phyloP scores from a whole-genome alignment of 1,140 invertebrate genomes.

The Drosophila lacertosa region DNA sequence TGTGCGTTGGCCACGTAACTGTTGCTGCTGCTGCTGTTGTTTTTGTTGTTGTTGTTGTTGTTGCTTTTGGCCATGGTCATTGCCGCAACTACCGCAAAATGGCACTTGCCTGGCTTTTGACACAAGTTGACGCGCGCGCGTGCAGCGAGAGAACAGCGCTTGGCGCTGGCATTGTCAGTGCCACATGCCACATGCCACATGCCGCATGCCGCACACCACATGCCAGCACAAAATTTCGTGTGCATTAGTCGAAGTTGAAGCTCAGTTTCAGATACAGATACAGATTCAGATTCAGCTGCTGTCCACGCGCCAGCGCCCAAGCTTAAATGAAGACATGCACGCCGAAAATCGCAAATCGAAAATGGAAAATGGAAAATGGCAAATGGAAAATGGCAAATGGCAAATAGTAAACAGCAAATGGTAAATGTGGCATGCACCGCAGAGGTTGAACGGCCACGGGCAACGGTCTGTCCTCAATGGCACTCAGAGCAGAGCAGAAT shows the following conservation, averaged over 20 bases:
- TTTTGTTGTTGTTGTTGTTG: slow-evolving; percentile 3
- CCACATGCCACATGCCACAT: slow-evolving; percentile 21
- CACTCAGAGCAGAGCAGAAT: slow-evolving; percentile 32
- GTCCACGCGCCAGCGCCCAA: slow-evolving; percentile 54
- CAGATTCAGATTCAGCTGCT: slow-evolving; percentile 5
- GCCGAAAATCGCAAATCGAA: slow-evolving; percentile 27
- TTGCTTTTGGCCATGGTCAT: slow-evolving; percentile 44
- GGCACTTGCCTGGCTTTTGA: slow-evolving; percentile 75
- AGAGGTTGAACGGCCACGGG: slow-evolving; percentile 21
- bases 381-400: slow-evolving; percentile 31
- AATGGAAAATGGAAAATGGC: slow-evolving; percentile 17
- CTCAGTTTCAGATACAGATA: background rate
- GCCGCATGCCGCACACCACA: slow-evolving; percentile 51
- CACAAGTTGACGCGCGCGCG: slow-evolving; percentile 52
- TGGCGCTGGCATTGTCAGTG: slow-evolving; percentile 25
- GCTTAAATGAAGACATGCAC: slow-evolving; percentile 70
- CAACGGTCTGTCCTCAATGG: slow-evolving; percentile 38
- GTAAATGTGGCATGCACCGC: slow-evolving; percentile 16
- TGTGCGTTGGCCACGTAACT: slow-evolving; percentile 52
- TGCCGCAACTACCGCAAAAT: slow-evolving; percentile 70
- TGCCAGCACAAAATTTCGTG: slow-evolving; percentile 50
- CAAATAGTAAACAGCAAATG: slow-evolving; percentile 30
- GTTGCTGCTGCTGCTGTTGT: slow-evolving; percentile 37
- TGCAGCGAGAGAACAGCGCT: slow-evolving; percentile 27
- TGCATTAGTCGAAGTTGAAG: slow-evolving; percentile 26